Evolutionary conservation across 2,888 invertebrate genomes (phyloP).

Genomic region (Halictus ligatus): DNA sequence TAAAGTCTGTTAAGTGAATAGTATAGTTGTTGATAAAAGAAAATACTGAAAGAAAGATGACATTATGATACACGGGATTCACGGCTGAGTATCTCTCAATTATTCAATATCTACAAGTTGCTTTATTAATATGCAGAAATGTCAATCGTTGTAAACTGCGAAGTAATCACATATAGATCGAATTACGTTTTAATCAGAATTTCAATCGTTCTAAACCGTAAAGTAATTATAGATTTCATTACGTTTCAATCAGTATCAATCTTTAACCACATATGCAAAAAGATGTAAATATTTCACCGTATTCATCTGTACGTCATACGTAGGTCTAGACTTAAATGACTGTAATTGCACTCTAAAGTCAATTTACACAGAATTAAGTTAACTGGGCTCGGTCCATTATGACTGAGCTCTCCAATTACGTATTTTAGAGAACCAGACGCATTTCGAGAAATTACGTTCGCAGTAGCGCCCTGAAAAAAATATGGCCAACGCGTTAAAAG

Average conservation of each 20-base stretch:
- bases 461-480: conserved; percentile 8
- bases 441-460: conserved; percentile 27
- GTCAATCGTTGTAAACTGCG: not conserved
- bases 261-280: not conserved
- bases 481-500: not conserved
- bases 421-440: conserved; percentile 32
- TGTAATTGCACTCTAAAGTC: conserved; percentile 27
- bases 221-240: not conserved
- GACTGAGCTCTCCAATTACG: conserved; percentile 31
- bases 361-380: conserved; percentile 34
- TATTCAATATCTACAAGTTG: not conserved
- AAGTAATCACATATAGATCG: not conserved
- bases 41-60: not conserved
- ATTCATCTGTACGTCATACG: not conserved
- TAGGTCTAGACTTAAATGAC: conserved; percentile 1
- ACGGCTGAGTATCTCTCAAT: not conserved
- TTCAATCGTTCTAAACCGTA: not conserved
- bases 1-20: no score
- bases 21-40: no score
- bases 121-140: not conserved
- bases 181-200: not conserved
- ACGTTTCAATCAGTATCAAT: not conserved
- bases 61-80: not conserved
- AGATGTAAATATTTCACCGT: not conserved
- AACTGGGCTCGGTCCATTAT: conserved; percentile 29